Conservation (phyloP, 2,888 invertebrate genomes). For the Folsomia manolachei region DNA sequence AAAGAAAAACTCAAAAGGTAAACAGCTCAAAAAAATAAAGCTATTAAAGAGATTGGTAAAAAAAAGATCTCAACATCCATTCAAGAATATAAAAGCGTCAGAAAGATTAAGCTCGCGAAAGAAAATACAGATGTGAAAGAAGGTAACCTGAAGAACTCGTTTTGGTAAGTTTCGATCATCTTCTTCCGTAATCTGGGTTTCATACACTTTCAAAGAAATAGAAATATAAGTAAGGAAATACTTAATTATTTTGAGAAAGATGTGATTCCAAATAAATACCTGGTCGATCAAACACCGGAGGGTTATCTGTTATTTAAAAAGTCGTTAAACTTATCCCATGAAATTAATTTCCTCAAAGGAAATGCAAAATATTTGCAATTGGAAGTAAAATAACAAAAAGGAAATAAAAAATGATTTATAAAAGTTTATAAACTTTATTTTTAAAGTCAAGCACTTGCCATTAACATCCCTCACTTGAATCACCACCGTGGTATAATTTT, state of each 20-base stretch:
- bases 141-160: conserved; percentile 76
- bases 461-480: conserved; percentile 97
- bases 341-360: neutral
- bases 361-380: neutral
- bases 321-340: neutral
- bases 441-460: conserved; percentile 65
- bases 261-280: too few relatives aligned
- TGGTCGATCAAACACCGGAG: conserved; percentile 88
- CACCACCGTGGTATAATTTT: conserved; percentile 94
- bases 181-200: conserved; percentile 93
- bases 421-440: neutral
- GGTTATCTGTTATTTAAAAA: conserved; percentile 40
- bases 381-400: conserved; percentile 1
- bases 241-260: too few relatives aligned
- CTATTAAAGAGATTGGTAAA: too few relatives aligned
- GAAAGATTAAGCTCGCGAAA: neutral
- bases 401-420: too few relatives aligned
- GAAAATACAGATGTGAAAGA: too few relatives aligned
- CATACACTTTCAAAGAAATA: too few relatives aligned
- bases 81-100: neutral
- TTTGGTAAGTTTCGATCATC: conserved; percentile 92
- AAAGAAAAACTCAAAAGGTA: neutral
- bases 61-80: neutral
- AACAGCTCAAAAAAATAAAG: neutral
- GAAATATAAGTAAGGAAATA: too few relatives aligned